Conservation (phyloP, 2,888 invertebrate genomes). For the Peribatodes rhomboidaria region DNA sequence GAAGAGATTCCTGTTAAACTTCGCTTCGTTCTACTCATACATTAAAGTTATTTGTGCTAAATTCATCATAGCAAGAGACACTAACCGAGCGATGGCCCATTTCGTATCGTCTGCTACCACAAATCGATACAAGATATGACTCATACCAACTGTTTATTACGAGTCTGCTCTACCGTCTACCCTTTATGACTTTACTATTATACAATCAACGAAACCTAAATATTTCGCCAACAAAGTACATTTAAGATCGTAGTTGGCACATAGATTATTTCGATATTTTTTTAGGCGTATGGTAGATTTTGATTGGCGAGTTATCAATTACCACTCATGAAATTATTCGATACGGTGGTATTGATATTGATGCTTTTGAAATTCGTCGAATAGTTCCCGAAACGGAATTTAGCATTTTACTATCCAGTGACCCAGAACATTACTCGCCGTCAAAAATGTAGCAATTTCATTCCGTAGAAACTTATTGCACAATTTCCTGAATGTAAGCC, state of each 20-base stretch:
- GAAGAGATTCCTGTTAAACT: background rate
- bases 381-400: background rate
- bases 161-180: slow-evolving; percentile 2
- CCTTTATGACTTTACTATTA: background rate
- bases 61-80: background rate
- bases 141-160: slow-evolving; percentile 1
- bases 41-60: background rate
- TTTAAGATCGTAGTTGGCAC: no score
- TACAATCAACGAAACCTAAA: background rate
- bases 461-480: background rate
- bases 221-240: background rate
- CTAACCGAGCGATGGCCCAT: slow-evolving; percentile 5
- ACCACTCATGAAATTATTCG: no score
- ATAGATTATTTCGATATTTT: no score
- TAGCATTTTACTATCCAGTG: background rate
- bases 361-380: background rate
- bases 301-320: no score
- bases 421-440: background rate
- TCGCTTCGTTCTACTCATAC: background rate
- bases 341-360: no score
- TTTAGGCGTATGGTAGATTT: no score
- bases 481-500: background rate
- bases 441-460: no score
- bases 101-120: background rate
- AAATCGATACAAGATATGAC: slow-evolving; percentile 9